Base-by-base conservation (phyloP, 2,888 invertebrate species). In the Megamerina dolium region DNA sequence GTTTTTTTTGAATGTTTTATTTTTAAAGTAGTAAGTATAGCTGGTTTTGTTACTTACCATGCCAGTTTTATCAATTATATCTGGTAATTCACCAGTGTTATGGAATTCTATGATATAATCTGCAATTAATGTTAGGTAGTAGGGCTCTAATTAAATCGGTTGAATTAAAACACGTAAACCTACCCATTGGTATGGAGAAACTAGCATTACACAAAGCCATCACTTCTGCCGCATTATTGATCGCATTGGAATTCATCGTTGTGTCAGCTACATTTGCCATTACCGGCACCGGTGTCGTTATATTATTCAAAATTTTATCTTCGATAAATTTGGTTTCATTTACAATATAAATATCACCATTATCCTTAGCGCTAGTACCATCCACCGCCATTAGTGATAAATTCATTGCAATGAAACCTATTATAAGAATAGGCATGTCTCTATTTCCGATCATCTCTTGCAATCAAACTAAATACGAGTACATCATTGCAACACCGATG, bases 21-120 rank as follows among this genome's bases (percentile, higher is more conserved):
- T 8, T 6, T 6, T 8, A 10, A 10, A 23, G 23, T 23, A 23
- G 23, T 23, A 23, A 23, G 23, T 23, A 23, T 23, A 8, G 23
- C 10, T 8, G 6, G 23, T 23, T 23, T 23, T 23, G 10, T 23
- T 23, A 48, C 49, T 58, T 66, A 79, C 80, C 74, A 77, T 78
- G 8, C 79, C 77, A 2, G 77, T 77, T 57, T 63, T 73, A 36
- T 78, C 77, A 4, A 70, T 73, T 59, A 79, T 77, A 49, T 79
- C 77, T 1, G 75, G 74, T 43, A 80, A 74, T 37, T 74, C 75
- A 12, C 78, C 80, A 16, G 74, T 77, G 10, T 60, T 64, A 54
- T 78, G 77, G 2, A 80, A 69, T 8, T 74, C 60, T 23, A 70
- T 60, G 17, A 77, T 54, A 55, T 74, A 74, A 3, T 73, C 79